Conservation (phyloP, 2,113 vertebrate species). For the Anarhynchus alexandrinus region DNA sequence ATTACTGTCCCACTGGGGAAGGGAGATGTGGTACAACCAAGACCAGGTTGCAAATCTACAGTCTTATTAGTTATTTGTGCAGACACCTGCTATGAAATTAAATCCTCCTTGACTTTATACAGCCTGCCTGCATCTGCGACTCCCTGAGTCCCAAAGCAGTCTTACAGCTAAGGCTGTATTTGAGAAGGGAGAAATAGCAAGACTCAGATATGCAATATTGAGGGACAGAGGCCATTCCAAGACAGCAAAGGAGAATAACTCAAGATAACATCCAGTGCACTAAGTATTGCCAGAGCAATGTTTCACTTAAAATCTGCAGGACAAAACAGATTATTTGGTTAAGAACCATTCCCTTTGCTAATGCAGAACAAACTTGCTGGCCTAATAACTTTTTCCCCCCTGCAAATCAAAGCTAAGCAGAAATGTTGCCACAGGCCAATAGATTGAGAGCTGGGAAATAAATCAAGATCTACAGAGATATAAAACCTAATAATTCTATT, state of each 20-base stretch:
- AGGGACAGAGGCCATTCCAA: not conserved
- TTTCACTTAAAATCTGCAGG: not conserved
- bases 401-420: not conserved
- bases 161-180: not conserved
- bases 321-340: not conserved
- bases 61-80: not conserved
- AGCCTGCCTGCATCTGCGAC: not conserved
- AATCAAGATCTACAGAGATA: constrained; percentile 36
- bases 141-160: not conserved
- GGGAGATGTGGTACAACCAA: rapidly evolving
- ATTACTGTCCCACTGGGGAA: not conserved
- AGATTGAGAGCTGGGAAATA: constrained; percentile 16
- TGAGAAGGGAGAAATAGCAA: not conserved
- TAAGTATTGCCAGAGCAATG: not conserved
- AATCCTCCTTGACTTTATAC: not conserved
- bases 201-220: not conserved
- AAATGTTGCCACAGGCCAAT: constrained; percentile 1
- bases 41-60: not conserved
- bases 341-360: not conserved
- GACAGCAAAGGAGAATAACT: not conserved
- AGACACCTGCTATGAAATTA: not conserved
- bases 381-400: not conserved
- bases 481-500: constrained; percentile 51
- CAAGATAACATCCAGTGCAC: not conserved
- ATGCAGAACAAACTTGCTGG: not conserved